Percentiles rank a stretch among this genome's conserved stretches.
Evolutionary conservation across 2,113 vertebrate species (phyloP).

Genomic region (Xiphophorus couchianus): DNA sequence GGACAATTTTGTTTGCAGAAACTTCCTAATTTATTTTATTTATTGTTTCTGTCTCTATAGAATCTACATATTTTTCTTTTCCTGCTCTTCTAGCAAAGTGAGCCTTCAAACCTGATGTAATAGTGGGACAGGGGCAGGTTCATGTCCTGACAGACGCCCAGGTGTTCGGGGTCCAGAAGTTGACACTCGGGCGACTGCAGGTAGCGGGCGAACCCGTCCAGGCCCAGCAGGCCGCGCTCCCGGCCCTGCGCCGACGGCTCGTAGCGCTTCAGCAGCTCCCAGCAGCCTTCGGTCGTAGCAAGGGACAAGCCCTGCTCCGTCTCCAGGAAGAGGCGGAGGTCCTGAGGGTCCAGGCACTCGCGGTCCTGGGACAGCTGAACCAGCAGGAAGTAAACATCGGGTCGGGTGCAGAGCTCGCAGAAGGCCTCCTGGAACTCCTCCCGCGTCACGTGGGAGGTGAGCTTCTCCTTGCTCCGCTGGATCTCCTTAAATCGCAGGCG

Average conservation of each 20-base stretch:
- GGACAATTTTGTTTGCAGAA: too few relatives aligned
- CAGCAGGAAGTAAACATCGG: constrained; percentile 95
- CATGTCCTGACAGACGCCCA: constrained; percentile 94
- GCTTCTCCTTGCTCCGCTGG: constrained; percentile 95
- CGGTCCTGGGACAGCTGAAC: constrained; percentile 98
- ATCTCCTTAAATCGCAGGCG: constrained; percentile 96
- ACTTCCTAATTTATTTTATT: too few relatives aligned
- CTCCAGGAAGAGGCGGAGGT: constrained; percentile 95
- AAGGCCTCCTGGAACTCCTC: constrained; percentile 97
- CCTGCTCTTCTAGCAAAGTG: neutral
- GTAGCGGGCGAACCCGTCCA: constrained; percentile 95
- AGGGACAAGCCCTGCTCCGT: constrained; percentile 92
- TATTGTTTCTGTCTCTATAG: too few relatives aligned
- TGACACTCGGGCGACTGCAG: constrained; percentile 94
- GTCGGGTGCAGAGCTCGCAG: constrained; percentile 94
- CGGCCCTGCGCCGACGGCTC: constrained; percentile 91
- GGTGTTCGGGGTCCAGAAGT: constrained; percentile 94
- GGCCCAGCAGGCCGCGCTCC: constrained; percentile 89
- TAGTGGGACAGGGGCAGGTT: constrained; percentile 94
- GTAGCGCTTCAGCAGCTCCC: constrained; percentile 89
- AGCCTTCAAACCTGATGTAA: constrained; percentile 84
- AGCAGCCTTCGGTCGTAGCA: constrained; percentile 90
- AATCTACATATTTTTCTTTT: too few relatives aligned
- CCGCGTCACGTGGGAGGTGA: constrained; percentile 92
- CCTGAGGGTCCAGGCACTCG: constrained; percentile 93